Evolutionary conservation across 2,888 invertebrate species (phyloP), one percentile per base, ranked within the genome.

Genomic region (Sepioteuthis lessoniana): DNA sequence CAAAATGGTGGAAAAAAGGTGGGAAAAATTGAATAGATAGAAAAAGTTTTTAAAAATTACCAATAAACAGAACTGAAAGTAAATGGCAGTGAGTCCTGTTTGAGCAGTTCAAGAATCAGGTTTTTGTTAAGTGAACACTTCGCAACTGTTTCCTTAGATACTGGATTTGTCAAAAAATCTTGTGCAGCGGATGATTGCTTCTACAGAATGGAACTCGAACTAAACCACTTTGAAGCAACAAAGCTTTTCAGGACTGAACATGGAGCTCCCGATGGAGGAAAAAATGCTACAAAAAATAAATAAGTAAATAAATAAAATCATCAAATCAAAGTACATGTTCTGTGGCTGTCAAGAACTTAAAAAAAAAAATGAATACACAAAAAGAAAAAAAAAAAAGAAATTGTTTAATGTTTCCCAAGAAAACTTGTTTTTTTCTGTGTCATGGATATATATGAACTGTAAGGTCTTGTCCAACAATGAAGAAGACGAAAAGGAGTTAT

Each of bases 121-220:
- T 76, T 76, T 42, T 76, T n/a, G 76, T 76, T 16, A 76, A 76
- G 76, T n/a, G 76, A 76, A 76, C n/a, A 25, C 76, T 76, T 76
- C 76, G 16, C 76, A n/a, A 76, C 76, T n/a, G n/a, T 76, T 76
- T 76, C 76, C 76, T 76, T 76, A 76, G 76, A 76, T 76, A 76
- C 76, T 76, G 76, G n/a, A 35, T 76, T 76, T 76, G 76, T 76
- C 76, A 76, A 76, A 76, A 76, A 76, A 35, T 76, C 76, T 76
- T n/a, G 19, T 19, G 76, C 76, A n/a, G 10, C n/a, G n/a, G n/a
- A n/a, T 76, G 76, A 76, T 76, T 76, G 76, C 76, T 76, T 76
- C 19, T 13, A 19, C n/a, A 35, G 76, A 76, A 76, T 16, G n/a
- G n/a, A 76, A 35, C 76, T n/a, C 13, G 76, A 76, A 76, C n/a